These are phyloP conservation scores for Acanthiza pusilla DNA, from an alignment of 2,797 vertebrate species.

Conservation along the genomic window DNA sequence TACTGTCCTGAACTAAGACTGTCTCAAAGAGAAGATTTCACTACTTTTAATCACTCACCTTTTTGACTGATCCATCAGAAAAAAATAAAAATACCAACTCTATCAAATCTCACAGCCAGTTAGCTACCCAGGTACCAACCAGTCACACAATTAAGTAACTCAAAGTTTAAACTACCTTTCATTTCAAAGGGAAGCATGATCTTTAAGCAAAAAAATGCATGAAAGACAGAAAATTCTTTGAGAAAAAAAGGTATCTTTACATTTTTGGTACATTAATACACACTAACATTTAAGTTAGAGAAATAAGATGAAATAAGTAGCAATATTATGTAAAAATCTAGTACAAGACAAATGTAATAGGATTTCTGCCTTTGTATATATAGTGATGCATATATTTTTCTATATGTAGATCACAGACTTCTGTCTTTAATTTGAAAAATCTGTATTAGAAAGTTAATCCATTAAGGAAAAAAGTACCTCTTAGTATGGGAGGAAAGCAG, in stretches of 20 bases:
- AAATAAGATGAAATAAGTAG: background rate
- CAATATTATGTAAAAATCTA: background rate
- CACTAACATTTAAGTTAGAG: background rate
- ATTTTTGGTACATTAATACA: background rate
- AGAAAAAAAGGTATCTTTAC: background rate
- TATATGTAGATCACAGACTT: background rate
- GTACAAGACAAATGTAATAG: background rate
- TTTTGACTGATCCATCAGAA: background rate
- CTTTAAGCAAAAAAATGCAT: background rate
- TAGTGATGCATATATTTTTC: background rate
- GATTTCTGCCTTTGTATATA: background rate
- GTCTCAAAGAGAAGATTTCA: background rate
- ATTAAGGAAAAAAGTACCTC: background rate
- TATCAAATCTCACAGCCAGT: background rate
- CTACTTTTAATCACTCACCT: background rate
- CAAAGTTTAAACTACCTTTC: background rate
- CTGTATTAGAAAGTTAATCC: background rate
- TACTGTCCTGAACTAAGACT: background rate
- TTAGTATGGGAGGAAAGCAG: background rate
- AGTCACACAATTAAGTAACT: background rate
- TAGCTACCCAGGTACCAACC: background rate
- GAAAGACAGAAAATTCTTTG: background rate
- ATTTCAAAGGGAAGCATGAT: background rate
- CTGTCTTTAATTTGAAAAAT: background rate
- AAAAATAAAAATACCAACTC: background rate